Evolutionary conservation across 1,140 invertebrate species (phyloP), one percentile per base, ranked within the genome.

Genomic region (Pseudomyrmex gracilis): DNA sequence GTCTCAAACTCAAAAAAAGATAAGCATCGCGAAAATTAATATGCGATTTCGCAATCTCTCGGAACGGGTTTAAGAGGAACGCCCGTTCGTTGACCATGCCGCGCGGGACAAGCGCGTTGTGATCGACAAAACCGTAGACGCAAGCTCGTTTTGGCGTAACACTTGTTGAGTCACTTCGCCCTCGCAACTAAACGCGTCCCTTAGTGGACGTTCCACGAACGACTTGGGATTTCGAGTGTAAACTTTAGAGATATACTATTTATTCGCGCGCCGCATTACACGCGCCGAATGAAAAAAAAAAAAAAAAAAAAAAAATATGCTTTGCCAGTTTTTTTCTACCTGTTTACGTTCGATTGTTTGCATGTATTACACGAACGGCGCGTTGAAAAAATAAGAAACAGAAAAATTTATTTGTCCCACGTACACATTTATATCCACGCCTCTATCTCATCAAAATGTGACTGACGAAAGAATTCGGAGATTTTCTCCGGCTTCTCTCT

Each of bases 81-180:
- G 78, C 85, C 84, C 73, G 34, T 34, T 73, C 73, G 84, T 83
- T 86, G 70, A 77, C 74, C 77, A 83, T 64, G 63, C 85, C 73
- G 88, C 73, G 82, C 73, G 57, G 73, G 84, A 80, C 70, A 63
- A 61, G 82, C 82, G 67, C 82, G 85, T 64, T 73, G 87, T 71
- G 76, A 73, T 85, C 80, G 76, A 88, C 82, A 82, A 58, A 58
- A 61, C 49, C 67, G 76, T 77, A 82, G 82, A 83, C 88, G 83
- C 88, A 88, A 76, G 74, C 74, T 80, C 85, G 83, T 83, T 78
- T 84, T 67, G 76, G 67, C 78, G 78, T 85, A 92, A 92, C 92
- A 92, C 92, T 92, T 92, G 92, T 92, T 92, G 92, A 92, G 88
- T 57, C 85, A 60, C 68, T 76, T 85, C 71, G 83, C 76, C 64